phyloP scores from a whole-genome alignment of 2,113 vertebrate species.

The Pseudolaguvia tuberculata region DNA sequence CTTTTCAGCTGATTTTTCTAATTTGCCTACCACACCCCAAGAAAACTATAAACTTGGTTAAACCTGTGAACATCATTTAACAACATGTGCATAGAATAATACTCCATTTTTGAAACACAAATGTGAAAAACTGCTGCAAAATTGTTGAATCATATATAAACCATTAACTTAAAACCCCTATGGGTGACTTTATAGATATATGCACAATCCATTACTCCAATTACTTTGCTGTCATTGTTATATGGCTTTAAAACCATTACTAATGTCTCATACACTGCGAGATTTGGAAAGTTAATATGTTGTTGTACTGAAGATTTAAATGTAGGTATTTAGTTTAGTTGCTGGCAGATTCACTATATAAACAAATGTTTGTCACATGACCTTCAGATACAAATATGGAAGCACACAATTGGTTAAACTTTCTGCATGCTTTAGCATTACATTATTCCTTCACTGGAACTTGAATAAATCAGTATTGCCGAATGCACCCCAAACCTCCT shows the following conservation, averaged over 20 bases:
- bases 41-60: slow-evolving; percentile 19
- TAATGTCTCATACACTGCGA: background rate
- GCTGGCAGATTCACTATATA: too few relatives aligned
- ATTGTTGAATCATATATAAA: background rate
- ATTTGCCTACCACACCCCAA: slow-evolving; percentile 5
- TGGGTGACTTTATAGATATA: too few relatives aligned
- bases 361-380: too few relatives aligned
- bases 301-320: background rate
- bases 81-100: background rate
- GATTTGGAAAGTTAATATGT: background rate
- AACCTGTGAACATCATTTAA: background rate
- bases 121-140: background rate
- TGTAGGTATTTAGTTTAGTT: background rate
- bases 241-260: background rate
- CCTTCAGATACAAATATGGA: background rate
- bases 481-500: too few relatives aligned
- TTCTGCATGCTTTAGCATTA: too few relatives aligned
- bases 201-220: too few relatives aligned
- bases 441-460: too few relatives aligned
- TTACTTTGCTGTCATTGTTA: background rate
- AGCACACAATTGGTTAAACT: too few relatives aligned
- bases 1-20: slow-evolving; percentile 8
- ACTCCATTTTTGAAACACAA: background rate
- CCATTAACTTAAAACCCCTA: too few relatives aligned
- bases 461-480: too few relatives aligned